These are phyloP conservation scores for Monopis laevigella DNA, from an alignment of 2,888 invertebrate species.

Conservation along the genomic window DNA sequence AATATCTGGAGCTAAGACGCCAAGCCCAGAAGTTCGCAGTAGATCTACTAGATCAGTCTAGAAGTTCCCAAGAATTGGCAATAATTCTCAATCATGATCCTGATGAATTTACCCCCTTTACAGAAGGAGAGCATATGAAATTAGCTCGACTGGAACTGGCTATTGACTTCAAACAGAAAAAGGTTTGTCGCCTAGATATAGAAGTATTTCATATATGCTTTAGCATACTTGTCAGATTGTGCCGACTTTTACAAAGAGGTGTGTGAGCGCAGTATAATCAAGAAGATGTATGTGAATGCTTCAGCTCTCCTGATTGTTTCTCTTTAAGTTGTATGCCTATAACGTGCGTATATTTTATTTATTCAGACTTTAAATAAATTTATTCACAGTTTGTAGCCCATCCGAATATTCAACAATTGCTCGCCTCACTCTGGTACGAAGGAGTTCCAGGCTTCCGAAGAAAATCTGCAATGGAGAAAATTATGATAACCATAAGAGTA, in stretches of 20 bases:
- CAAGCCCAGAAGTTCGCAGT: conserved; percentile 93
- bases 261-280: no score
- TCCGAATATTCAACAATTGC: conserved; percentile 91
- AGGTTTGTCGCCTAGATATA: no score
- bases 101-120: conserved; percentile 73
- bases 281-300: no score
- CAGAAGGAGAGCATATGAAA: conserved; percentile 84
- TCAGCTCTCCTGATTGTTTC: no score
- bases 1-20: conserved; percentile 86
- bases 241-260: no score
- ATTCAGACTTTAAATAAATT: conserved; percentile 7
- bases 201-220: no score
- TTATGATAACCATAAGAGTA: conserved; percentile 77
- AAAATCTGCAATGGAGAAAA: conserved; percentile 77
- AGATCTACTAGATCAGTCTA: conserved; percentile 87
- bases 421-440: conserved; percentile 94
- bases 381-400: conserved; percentile 87
- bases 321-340: no score
- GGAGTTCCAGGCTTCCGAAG: conserved; percentile 93
- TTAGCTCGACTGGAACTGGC: conserved; percentile 89
- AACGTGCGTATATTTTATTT: no score
- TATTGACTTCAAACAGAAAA: conserved; percentile 94
- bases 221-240: no score
- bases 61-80: conserved; percentile 92
- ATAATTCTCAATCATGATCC: conserved; percentile 94